Evolutionary conservation across 37 sponge, comb jelly and placozoan species (phyloP), one percentile per base, ranked within the genome.

Genomic region (Oopsacas minuta): DNA sequence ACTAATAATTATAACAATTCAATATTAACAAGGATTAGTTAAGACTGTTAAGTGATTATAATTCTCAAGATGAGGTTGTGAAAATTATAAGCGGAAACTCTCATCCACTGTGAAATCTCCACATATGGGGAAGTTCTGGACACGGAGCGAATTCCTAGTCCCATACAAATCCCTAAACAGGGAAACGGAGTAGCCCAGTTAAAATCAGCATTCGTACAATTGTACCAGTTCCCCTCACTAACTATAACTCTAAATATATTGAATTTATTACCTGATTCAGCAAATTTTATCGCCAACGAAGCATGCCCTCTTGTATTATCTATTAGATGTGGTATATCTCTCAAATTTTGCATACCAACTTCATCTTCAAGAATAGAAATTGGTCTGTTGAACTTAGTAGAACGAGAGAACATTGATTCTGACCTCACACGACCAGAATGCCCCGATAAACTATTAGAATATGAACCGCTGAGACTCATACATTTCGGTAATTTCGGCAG

Each of bases 211-310:
- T n/a, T n/a, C n/a, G n/a, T n/a, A n/a, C n/a, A n/a, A n/a, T n/a
- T n/a, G n/a, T n/a, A n/a, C n/a, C n/a, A n/a, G n/a, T n/a, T n/a
- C n/a, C n/a, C n/a, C n/a, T n/a, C n/a, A n/a, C n/a, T n/a, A n/a
- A n/a, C n/a, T n/a, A n/a, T n/a, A n/a, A n/a, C n/a, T n/a, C 49
- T 42, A 42, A 8, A 42, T 42, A 42, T 42, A 42, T 17, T 42
- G 15, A 17, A 42, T 42, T 42, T 42, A n/a, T 61, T 61, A 61
- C 75, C 75, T 61, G 75, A 61, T n/a, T 61, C 75, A n/a, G 75
- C 75, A 12, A 61, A 61, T n/a, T 61, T 61, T 61, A 61, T 61
- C 22, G 75, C 7, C 28, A 61, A n/a, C 20, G 28, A 12, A n/a
- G 75, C 75, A 12, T 61, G 75, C 1, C 75, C 75, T 61, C 75